Percentiles rank a stretch among this genome's conserved stretches.
Evolutionary conservation across 1,140 invertebrate genomes (phyloP).

Genomic region (Lysiphlebus fabarum): DNA sequence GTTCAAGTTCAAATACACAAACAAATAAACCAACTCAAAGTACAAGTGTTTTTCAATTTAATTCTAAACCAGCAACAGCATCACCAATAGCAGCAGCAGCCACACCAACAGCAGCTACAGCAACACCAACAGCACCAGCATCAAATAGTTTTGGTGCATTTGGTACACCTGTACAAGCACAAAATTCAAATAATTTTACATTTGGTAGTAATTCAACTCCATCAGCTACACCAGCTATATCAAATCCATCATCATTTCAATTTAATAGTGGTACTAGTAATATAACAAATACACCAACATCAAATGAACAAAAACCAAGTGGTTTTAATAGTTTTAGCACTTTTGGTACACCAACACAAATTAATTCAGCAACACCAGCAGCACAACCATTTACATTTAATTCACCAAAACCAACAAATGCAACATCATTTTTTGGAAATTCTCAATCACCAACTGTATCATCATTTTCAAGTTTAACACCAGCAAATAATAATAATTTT

Average conservation of each 20-base stretch:
- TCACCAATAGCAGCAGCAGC: conserved; percentile 27
- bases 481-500: background rate
- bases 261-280: background rate
- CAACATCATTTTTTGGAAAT: background rate
- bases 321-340: background rate
- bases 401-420: background rate
- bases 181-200: conserved; percentile 4
- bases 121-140: conserved; percentile 28
- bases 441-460: background rate
- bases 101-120: conserved; percentile 8
- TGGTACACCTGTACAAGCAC: conserved; percentile 24
- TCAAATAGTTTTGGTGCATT: conserved; percentile 29
- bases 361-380: background rate
- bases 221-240: background rate
- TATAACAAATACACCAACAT: background rate
- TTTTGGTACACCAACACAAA: conserved; percentile 1
- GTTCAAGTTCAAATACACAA: too few species aligned
- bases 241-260: background rate
- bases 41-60: too few species aligned
- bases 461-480: background rate
- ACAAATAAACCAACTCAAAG: too few species aligned
- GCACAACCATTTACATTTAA: background rate
- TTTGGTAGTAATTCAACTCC: background rate
- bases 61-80: conserved; percentile 18
- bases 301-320: background rate